Evolutionary conservation across 1,140 invertebrate species (phyloP).

Genomic region (Ericerus pela): DNA sequence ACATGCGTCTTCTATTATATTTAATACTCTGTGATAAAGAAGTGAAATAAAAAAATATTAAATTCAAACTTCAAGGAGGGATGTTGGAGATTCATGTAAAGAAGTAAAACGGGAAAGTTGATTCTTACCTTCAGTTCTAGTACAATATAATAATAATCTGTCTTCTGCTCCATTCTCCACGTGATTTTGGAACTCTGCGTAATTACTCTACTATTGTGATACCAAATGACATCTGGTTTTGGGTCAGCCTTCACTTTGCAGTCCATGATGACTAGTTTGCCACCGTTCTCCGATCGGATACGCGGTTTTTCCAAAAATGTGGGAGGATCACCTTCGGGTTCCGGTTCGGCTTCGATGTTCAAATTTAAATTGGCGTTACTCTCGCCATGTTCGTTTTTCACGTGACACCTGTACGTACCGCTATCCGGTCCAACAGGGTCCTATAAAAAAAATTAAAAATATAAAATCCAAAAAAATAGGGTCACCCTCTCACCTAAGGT

Average conservation of each 20-base stretch:
- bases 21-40: no score
- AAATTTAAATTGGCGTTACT: slow-evolving; percentile 95
- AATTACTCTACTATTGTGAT: slow-evolving; percentile 59
- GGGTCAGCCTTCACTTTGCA: slow-evolving; percentile 88
- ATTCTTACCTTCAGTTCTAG: slow-evolving; percentile 59
- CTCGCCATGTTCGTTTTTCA: slow-evolving; percentile 92
- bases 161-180: slow-evolving; percentile 59
- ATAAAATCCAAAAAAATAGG: background rate
- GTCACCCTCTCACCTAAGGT: no score
- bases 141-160: slow-evolving; percentile 77
- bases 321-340: slow-evolving; percentile 83
- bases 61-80: no score
- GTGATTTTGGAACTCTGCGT: slow-evolving; percentile 64
- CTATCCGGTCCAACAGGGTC: slow-evolving; percentile 88
- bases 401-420: slow-evolving; percentile 92
- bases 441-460: slow-evolving; percentile 35
- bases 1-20: no score
- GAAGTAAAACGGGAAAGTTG: background rate
- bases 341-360: slow-evolving; percentile 89
- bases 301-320: slow-evolving; percentile 96
- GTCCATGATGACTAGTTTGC: slow-evolving; percentile 94
- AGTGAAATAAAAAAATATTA: no score
- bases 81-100: background rate
- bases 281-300: slow-evolving; percentile 85
- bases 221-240: slow-evolving; percentile 89